Base-by-base conservation (phyloP, 2,797 vertebrate species). In the Gallinago nigripennis region DNA sequence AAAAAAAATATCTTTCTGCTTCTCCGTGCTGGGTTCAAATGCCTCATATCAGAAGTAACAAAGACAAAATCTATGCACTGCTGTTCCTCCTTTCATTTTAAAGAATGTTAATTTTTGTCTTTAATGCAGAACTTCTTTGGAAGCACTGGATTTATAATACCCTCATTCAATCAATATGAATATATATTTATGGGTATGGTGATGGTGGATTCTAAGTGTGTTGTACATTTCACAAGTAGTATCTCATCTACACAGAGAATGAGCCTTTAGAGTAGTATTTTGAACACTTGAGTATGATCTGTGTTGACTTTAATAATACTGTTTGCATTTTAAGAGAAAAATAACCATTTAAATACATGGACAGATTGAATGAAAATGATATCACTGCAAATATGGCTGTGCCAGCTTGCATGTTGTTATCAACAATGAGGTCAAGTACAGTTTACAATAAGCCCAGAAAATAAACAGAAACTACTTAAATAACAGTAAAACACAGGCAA, bases 381-480 rank as follows among this genome's bases (percentile, higher is more conserved):
- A 28, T 54, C 41, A 51, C 31, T 77, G 19, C 30, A 79, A 85
- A 72, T 27, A 71, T 6, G 12, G 8, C 25, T 75, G 33, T 57
- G 37, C 37, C 41, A 73, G 7, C 8, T 41, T 91, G 5, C 11
- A 1, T n/a, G 8, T 10, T 56, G 12, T 51, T 81, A 83, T 76
- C 84, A 85, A 54, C 65, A 91, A 43, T 50, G 21, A 72, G 88
- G 69, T 69, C 69, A 81, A 95, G 41, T 66, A 64, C 37, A 91
- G n/a, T 56, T 72, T 65, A 43, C 54, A 69, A 56, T 86, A 78
- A 91, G 27, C 65, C 70, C 21, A 83, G 58, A 76, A 93, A 91
- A 75, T 85, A 92, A 85, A 87, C 39, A 82, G 46, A 88, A 85
- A 46, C 28, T 81, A 73, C 76, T 86, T 61, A 60, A 73, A 87